Base-by-base conservation (phyloP, 2,797 vertebrate genomes). In the Xerus rutilus region DNA sequence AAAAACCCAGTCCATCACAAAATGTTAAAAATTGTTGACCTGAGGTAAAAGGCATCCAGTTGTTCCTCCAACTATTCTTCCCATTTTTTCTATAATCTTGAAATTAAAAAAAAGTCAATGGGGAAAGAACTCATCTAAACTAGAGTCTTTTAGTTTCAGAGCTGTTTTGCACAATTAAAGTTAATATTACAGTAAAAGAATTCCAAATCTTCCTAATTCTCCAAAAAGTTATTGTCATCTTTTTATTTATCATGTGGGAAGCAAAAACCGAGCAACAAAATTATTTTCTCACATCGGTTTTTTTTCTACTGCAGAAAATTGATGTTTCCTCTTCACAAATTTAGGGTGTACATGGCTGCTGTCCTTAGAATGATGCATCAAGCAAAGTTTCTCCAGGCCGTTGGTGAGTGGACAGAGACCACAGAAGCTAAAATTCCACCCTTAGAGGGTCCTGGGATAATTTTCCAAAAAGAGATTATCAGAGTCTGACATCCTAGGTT, bases 1-100 rank as follows among this genome's bases (percentile, higher is more conserved):
- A 81, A 85, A 89, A 81, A 49, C 8, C 21, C 30, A 64, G 20
- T 21, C 13, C 3, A 62, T 43, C 67, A 15, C 7, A 78, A 91
- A 91, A 93, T 86, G 43, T 81, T 82, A 91, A 94, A 92, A 88
- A 32, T 47, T 67, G 79, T 54, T 82, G 39, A 88, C 87, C 35
- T 67, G 47, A 47, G 15, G 43, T 70, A 15, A 82, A 86, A 78
- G n/a, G 1, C 25, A 0, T 45, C 7, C 6, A 73, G 6, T 7
- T 64, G 7, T 57, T 85, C 32, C 47, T 89, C 57, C 57, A 77
- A 69, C 5, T 43, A 10, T 12, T 89, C 28, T 76, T 81, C 28
- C 49, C 35, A 39, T 74, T 86, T 95, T 95, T 74, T 54, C 21
- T 54, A 20, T 84, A 81, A 69, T 70, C 64, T 59, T 69, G 25